Evolutionary conservation across 1,140 invertebrate genomes (phyloP).

Genomic region (Venturia canescens): DNA sequence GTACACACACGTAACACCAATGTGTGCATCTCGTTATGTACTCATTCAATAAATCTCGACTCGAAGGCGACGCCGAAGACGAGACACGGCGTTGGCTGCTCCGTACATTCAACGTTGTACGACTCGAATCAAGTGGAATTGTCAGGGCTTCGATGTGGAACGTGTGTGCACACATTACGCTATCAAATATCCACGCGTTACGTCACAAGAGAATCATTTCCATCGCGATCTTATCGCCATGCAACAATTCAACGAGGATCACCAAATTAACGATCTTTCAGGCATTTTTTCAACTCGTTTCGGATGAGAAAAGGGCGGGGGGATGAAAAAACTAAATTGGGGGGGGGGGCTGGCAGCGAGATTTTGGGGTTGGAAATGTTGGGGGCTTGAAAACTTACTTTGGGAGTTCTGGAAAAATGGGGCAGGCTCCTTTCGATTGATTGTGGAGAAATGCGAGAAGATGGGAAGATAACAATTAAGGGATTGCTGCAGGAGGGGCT

Average conservation of each 20-base stretch:
- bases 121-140: conserved; percentile 72
- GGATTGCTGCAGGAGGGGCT: too few relatives aligned
- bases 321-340: too few relatives aligned
- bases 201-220: neutral
- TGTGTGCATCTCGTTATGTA: conserved; percentile 74
- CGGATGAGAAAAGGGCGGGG: too few relatives aligned
- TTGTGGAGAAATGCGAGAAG: too few relatives aligned
- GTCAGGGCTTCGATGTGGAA: conserved; percentile 59
- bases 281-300: too few relatives aligned
- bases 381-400: too few relatives aligned
- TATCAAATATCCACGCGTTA: conserved; percentile 1
- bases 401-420: too few relatives aligned
- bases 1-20: conserved; percentile 53
- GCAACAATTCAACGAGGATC: neutral
- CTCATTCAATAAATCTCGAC: conserved; percentile 69
- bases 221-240: neutral
- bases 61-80: conserved; percentile 31
- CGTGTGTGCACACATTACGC: neutral
- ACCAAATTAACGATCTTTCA: too few relatives aligned
- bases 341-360: too few relatives aligned
- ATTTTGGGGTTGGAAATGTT: too few relatives aligned
- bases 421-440: too few relatives aligned
- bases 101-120: conserved; percentile 53
- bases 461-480: too few relatives aligned
- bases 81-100: neutral